Percentiles rank a stretch among this genome's conserved stretches.
Conservation (phyloP, 2,888 invertebrate species). For the Zygogramma bicolorata region DNA sequence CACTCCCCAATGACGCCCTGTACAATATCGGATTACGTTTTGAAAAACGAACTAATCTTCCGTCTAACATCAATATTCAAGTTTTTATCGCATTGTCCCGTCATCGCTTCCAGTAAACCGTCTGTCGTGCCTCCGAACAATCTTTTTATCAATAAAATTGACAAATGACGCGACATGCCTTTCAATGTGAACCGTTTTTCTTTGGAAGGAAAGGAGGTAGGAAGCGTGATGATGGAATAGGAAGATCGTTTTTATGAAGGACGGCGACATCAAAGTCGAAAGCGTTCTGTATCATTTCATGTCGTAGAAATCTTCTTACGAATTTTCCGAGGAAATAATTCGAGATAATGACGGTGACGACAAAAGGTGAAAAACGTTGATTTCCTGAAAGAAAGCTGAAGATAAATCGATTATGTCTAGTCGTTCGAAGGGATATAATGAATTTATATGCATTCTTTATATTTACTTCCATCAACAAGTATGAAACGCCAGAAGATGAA, state of each 20-base stretch:
- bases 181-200: slow-evolving; percentile 12
- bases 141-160: slow-evolving; percentile 18
- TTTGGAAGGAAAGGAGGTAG: not conserved
- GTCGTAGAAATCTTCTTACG: not conserved
- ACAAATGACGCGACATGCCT: slow-evolving; percentile 17
- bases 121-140: slow-evolving; percentile 3
- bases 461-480: no score
- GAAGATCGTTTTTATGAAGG: not conserved
- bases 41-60: not conserved
- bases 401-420: not conserved
- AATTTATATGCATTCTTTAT: no score
- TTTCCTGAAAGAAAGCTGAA: not conserved
- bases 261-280: not conserved
- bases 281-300: not conserved
- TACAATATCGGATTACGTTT: not conserved
- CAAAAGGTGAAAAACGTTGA: not conserved
- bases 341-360: not conserved
- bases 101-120: not conserved
- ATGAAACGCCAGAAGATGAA: no score
- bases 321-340: not conserved
- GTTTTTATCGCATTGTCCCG: not conserved
- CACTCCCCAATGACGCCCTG: no score
- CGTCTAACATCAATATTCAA: not conserved
- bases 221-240: not conserved
- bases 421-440: no score